Base-by-base conservation (phyloP, 2,888 invertebrate genomes). In the Cheilosia variabilis region DNA sequence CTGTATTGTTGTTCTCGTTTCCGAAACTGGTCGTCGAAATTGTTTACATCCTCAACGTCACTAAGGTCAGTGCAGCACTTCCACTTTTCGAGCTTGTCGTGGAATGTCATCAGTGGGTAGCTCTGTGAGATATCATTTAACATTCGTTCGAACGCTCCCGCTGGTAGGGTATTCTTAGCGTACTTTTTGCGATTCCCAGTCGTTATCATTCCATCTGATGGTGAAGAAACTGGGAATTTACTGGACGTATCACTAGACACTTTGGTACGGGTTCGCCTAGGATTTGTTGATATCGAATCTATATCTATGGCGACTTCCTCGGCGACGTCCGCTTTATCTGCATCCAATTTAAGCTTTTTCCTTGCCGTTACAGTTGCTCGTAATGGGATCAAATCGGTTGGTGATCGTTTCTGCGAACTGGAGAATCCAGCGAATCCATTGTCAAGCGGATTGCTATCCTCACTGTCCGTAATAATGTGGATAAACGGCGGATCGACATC, bases 161-260 rank as follows among this genome's bases (percentile, higher is more conserved):
- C 89, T 6, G 90, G 89, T 0, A 91, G 87, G 0, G 90, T 91
- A 24, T 91, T 91, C 63, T 92, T 92, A 0, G 91, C 82, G 9
- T 90, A 82, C 0, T 89, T 88, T 13, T 89, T 87, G 0, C 90
- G 89, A 2, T 89, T 88, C n/a, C 91, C 90, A 41, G 72, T 88
- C 41, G 89, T 86, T 2, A 89, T 89, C 13, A 72, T 34, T 5
- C 72, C 52, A 87, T 90, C 90, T 0, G 91, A 92, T 0, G 91
- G 90, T 4, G 91, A 91, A 41, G 91, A 92, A 0, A 91, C 90
- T 6, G 91, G 91, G 83, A 92, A 91, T 55, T 92, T 91, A 41
- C 91, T 92, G 5, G 91, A 91, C 34, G 91, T 90, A n/a, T 91
- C 91, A 19, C 86, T 87, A 0, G 87, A 84, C 4, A 87, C 83